Conservation (phyloP, 2,113 vertebrate genomes). For the Platichthys stellatus region DNA sequence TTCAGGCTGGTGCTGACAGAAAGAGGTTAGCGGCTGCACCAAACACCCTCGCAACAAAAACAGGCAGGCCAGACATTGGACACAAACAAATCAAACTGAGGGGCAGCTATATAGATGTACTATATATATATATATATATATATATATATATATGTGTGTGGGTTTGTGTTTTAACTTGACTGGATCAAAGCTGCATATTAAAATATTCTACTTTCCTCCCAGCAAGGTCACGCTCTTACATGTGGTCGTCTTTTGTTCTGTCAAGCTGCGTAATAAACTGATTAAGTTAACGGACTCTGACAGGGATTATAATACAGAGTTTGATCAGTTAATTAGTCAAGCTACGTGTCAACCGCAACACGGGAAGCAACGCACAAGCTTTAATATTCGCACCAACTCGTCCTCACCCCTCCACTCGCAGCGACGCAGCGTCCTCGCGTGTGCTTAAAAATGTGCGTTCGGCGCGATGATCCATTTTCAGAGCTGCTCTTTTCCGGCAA, state of each 20-base stretch:
- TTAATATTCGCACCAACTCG: constrained; percentile 55
- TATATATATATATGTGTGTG: neutral
- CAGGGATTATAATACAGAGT: constrained; percentile 60
- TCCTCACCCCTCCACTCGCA: constrained; percentile 36
- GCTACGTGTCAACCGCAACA: constrained; percentile 47
- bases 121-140: neutral
- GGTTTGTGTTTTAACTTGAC: constrained; percentile 10
- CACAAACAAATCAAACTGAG: constrained; percentile 61
- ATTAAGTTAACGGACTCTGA: constrained; percentile 65
- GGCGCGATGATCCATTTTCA: constrained; percentile 66
- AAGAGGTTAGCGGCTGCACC: constrained; percentile 79
- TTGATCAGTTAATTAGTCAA: constrained; percentile 75
- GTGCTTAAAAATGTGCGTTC: constrained; percentile 65
- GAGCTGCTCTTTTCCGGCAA: constrained; percentile 72
- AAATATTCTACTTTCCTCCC: constrained; percentile 33
- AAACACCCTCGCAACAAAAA: constrained; percentile 62
- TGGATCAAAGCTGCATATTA: constrained; percentile 44
- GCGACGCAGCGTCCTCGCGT: constrained; percentile 11
- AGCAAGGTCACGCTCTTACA: constrained; percentile 66
- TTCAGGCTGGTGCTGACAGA: constrained; percentile 80
- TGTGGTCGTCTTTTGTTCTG: constrained; percentile 39
- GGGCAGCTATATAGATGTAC: neutral
- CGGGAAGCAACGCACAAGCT: constrained; percentile 13
- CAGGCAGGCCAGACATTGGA: constrained; percentile 25
- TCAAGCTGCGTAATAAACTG: constrained; percentile 51